Base-by-base conservation (phyloP, 2,113 vertebrate species). In the Ondatra zibethicus region DNA sequence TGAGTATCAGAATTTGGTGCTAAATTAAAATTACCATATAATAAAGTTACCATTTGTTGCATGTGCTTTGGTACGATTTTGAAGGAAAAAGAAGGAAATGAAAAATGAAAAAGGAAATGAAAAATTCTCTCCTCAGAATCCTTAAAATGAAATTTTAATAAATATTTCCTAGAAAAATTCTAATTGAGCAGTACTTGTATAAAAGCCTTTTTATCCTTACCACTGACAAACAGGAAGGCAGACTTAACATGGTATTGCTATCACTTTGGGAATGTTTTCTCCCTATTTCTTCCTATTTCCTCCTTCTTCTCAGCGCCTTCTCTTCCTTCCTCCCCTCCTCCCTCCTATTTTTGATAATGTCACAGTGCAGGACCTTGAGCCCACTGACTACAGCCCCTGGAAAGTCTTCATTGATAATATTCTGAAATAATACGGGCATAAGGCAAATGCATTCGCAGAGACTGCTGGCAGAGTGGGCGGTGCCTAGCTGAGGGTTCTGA, bases 101-200 rank as follows among this genome's bases (percentile, higher is more conserved):
- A 89, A 27, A 75, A 93, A 89, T 29, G 14, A n/a, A n/a, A n/a
- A n/a, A n/a, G n/a, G n/a, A n/a, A n/a, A n/a, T 63, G 65, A 95
- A 86, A 76, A 45, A 12, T 9, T 13, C 75, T 13, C 73, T 19
- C 13, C 23, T 2, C 3, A 21, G 47, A 52, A 65, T 45, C 47
- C 39, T 88, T 75, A 93, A 93, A 97, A 95, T 88, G 88, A 3
- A 58, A 63, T n/a, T n/a, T 66, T 78, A 78, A 19, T 91, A 55
- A 39, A 7, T 39, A 42, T 88, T 95, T 93, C 42, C 10, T 42
- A 17, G 42, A 84, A 96, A 72, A 96, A 36, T 72, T 50, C 7
- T 0, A 81, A 77, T 16, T 92, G 89, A 36, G n/a, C 42, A 42
- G 4, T 50, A 29, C 8, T 1, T 63, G 2, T 72, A 55, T 84